phyloP scores from a whole-genome alignment of 2,888 invertebrate genomes.

The Theodoxus fluviatilis region DNA sequence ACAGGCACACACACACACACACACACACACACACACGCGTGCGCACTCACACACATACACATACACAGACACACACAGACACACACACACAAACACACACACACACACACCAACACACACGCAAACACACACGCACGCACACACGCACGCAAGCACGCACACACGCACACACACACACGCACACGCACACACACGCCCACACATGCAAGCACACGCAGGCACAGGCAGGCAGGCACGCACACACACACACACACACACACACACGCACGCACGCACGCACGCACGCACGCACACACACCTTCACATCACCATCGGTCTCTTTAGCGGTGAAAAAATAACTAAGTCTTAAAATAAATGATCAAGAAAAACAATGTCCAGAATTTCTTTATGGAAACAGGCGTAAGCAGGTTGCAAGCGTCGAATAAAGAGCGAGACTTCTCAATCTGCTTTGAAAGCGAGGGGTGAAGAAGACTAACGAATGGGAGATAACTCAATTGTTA shows the following conservation, averaged over 20 bases:
- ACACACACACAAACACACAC: not conserved
- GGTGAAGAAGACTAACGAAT: too few relatives aligned
- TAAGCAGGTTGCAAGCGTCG: too few relatives aligned
- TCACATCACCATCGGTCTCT: too few relatives aligned
- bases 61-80: not conserved
- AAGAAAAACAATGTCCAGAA: too few relatives aligned
- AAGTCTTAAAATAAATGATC: too few relatives aligned
- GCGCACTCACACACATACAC: not conserved
- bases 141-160: not conserved
- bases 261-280: too few relatives aligned
- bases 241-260: constrained; percentile 15
- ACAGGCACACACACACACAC: constrained; percentile 10
- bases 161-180: not conserved
- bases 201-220: not conserved
- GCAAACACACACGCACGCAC: not conserved
- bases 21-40: constrained; percentile 4
- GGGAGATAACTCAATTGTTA: too few relatives aligned
- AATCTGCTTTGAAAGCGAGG: too few relatives aligned
- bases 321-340: too few relatives aligned
- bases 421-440: too few relatives aligned
- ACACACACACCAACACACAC: not conserved
- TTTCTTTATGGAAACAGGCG: too few relatives aligned
- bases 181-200: not conserved
- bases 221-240: not conserved
- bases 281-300: too few relatives aligned